Conservation (phyloP, 2,888 invertebrate species). For the Lasius fuliginosus region DNA sequence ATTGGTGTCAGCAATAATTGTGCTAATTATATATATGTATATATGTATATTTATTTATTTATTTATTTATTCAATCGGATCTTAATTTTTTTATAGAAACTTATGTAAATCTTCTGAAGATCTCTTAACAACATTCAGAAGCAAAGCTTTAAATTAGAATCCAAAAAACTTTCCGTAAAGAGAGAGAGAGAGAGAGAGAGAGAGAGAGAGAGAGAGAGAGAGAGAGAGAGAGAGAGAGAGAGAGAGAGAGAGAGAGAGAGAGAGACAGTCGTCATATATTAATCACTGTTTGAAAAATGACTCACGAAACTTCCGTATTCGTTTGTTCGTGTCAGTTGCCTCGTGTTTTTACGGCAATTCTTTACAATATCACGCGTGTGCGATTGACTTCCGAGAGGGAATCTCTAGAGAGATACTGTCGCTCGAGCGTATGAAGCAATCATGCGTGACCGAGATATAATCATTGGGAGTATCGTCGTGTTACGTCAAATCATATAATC, state of each 20-base stretch:
- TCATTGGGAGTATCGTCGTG: slow-evolving; percentile 23
- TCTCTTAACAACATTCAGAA: neutral
- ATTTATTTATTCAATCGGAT: neutral
- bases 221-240: too few species aligned
- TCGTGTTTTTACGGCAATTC: neutral
- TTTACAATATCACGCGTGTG: slow-evolving; percentile 19
- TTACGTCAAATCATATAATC: slow-evolving; percentile 32
- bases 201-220: too few species aligned
- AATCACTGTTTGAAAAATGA: slow-evolving; percentile 12
- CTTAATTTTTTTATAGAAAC: neutral
- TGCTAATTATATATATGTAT: neutral
- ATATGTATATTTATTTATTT: neutral
- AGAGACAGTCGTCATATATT: neutral
- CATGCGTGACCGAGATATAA: slow-evolving; percentile 26
- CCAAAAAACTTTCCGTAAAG: neutral
- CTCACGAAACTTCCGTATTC: slow-evolving; percentile 21
- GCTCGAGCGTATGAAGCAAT: slow-evolving; percentile 17
- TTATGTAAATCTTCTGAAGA: neutral
- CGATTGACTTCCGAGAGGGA: slow-evolving; percentile 1
- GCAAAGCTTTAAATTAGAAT: neutral
- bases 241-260: too few species aligned
- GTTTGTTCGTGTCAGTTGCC: neutral
- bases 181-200: too few species aligned
- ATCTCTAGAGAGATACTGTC: slow-evolving; percentile 26
- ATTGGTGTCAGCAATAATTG: neutral